A percentile compares a stretch with the other conserved stretches of the same genome.
phyloP scores from a whole-genome alignment of 2,888 invertebrate genomes.

The Peribatodes rhomboidaria region DNA sequence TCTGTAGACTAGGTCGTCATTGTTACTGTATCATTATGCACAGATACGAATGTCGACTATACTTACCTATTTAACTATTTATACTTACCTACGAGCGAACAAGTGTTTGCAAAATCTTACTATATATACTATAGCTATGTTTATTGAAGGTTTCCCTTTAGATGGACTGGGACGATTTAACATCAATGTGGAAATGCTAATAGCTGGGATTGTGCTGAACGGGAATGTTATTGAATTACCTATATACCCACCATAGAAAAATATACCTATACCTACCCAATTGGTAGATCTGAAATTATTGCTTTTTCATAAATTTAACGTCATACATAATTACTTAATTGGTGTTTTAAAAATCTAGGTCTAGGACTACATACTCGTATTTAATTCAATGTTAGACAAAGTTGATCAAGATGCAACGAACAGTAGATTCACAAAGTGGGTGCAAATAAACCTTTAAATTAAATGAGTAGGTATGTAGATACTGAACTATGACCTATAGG shows the following conservation, averaged over 20 bases:
- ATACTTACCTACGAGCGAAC: conserved; percentile 50
- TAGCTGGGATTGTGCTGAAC: conserved; percentile 60
- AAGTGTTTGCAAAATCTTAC: conserved; percentile 8
- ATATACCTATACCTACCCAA: neutral
- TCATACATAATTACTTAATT: neutral
- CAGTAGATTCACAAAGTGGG: no score
- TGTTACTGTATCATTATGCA: conserved; percentile 65
- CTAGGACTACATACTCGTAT: no score
- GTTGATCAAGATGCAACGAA: neutral
- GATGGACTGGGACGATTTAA: conserved; percentile 57
- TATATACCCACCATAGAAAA: no score
- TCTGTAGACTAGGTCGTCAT: conserved; percentile 60
- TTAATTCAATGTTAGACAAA: no score
- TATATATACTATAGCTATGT: conserved; percentile 42
- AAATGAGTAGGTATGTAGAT: neutral
- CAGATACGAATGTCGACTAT: conserved; percentile 57
- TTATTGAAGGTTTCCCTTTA: conserved; percentile 65
- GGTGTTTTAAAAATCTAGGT: neutral
- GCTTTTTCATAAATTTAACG: neutral
- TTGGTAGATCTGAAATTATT: neutral
- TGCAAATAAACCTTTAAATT: no score
- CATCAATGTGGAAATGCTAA: conserved; percentile 50
- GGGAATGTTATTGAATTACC: conserved; percentile 10
- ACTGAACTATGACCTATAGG: neutral
- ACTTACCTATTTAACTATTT: conserved; percentile 46